A percentile compares a stretch with the other conserved stretches of the same genome.
Conservation (phyloP, 2,113 vertebrate genomes). For the Axis porcinus region DNA sequence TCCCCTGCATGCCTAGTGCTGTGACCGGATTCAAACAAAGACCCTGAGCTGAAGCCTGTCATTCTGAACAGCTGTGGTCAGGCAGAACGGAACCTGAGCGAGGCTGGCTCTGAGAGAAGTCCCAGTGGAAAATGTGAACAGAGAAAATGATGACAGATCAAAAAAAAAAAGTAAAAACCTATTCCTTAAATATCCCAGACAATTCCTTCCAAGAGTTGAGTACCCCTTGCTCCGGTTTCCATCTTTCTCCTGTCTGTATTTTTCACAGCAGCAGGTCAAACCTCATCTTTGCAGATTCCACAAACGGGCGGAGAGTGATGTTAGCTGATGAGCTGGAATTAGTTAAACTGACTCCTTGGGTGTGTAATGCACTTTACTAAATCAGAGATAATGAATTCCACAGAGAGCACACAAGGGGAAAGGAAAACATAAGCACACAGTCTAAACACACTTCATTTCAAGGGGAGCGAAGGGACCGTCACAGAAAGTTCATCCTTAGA, state of each 20-base stretch:
- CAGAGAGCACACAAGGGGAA: constrained; percentile 23
- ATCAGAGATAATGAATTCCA: constrained; percentile 58
- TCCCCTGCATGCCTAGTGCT: background rate
- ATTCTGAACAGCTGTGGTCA: background rate
- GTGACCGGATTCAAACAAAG: background rate
- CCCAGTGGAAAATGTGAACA: background rate
- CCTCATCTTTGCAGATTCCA: constrained; percentile 26
- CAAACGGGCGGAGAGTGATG: constrained; percentile 29
- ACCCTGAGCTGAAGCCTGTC: background rate
- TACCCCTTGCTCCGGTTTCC: background rate
- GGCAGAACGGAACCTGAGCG: background rate
- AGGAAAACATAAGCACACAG: constrained; percentile 25
- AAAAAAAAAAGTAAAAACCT: background rate
- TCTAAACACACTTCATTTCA: constrained; percentile 47
- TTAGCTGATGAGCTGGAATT: constrained; percentile 53
- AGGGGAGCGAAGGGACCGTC: background rate
- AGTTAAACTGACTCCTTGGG: constrained; percentile 68
- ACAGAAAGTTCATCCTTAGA: background rate
- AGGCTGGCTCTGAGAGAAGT: background rate
- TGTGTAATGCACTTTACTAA: constrained; percentile 62
- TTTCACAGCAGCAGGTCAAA: constrained; percentile 14
- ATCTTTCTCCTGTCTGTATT: background rate
- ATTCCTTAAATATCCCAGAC: background rate
- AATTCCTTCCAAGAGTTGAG: background rate
- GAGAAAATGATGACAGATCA: background rate